A percentile compares a stretch with the other conserved stretches of the same genome.
Conservation (phyloP, 2,113 vertebrate species). For the Dolichotis patagonum region DNA sequence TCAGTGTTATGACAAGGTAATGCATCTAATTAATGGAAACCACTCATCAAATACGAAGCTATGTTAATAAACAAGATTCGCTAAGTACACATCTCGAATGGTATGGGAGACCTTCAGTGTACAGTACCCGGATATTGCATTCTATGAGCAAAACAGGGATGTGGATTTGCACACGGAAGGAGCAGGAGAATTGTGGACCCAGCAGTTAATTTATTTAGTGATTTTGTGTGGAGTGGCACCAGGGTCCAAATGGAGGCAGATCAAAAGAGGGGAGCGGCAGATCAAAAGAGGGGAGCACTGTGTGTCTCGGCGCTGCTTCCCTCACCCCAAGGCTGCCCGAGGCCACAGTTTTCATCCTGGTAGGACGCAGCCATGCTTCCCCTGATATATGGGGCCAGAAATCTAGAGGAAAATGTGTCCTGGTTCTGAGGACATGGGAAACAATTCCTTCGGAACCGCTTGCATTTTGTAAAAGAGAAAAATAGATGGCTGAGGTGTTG, state of each 20-base stretch:
- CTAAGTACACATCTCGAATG: background rate
- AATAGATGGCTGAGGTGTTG: background rate
- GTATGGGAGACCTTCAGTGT: background rate
- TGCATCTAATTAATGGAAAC: background rate
- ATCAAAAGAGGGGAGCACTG: conserved; percentile 34
- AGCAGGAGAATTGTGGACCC: background rate
- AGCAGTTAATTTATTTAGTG: conserved; percentile 40
- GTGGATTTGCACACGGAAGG: background rate
- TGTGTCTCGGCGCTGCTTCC: conserved; percentile 31
- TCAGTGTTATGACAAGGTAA: conserved; percentile 1
- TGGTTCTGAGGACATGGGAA: conserved; percentile 47
- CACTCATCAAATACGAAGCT: background rate
- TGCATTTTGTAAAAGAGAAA: conserved; percentile 62
- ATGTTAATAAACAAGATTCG: background rate
- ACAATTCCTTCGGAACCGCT: conserved; percentile 28
- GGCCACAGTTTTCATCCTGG: conserved; percentile 63
- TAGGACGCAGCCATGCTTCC: background rate
- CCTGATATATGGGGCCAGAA: background rate
- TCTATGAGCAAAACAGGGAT: background rate
- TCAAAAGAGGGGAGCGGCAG: conserved; percentile 31
- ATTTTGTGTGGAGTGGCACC: background rate
- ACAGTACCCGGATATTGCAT: background rate
- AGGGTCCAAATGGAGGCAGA: background rate
- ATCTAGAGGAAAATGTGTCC: background rate
- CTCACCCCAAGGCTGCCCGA: conserved; percentile 65